A percentile compares a stretch with the other conserved stretches of the same genome.
Evolutionary conservation across 2,113 vertebrate species (phyloP).

Genomic region (Pogona vitticeps): DNA sequence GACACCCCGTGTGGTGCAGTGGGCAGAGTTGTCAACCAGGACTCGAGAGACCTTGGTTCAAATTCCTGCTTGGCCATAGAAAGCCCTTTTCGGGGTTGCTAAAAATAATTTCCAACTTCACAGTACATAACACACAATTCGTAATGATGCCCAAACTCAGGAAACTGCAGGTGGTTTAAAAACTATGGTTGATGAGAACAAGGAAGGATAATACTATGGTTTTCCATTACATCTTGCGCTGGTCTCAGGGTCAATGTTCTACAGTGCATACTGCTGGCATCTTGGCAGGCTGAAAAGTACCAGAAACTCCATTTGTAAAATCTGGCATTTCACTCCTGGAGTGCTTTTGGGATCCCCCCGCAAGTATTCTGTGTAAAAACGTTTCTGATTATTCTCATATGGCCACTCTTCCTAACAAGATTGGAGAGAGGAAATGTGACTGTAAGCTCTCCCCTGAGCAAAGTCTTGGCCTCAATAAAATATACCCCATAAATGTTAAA

Average conservation of each 20-base stretch:
- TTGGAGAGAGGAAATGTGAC: conserved; percentile 49
- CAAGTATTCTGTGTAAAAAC: conserved; percentile 1
- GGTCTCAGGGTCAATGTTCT: background rate
- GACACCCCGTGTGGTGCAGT: no score
- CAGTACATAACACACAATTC: background rate
- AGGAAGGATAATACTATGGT: background rate
- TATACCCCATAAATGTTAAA: conserved; percentile 77
- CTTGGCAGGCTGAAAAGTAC: background rate
- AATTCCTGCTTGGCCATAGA: no score
- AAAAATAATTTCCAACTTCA: no score
- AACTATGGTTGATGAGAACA: background rate
- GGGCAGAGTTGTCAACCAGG: no score
- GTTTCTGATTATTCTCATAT: conserved; percentile 52
- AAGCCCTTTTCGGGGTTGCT: no score
- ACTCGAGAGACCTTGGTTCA: no score
- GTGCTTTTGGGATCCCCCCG: background rate
- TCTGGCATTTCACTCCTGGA: background rate
- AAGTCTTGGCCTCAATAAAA: conserved; percentile 80
- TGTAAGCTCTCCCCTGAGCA: conserved; percentile 68
- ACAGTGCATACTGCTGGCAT: background rate
- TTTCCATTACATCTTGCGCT: background rate
- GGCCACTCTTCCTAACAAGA: conserved; percentile 63
- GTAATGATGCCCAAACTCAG: background rate
- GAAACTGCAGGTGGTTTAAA: background rate
- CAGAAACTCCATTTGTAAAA: background rate